Percentiles rank a stretch among this genome's conserved stretches.
Conservation (phyloP, 2,888 invertebrate species). For the Buathra laborator region DNA sequence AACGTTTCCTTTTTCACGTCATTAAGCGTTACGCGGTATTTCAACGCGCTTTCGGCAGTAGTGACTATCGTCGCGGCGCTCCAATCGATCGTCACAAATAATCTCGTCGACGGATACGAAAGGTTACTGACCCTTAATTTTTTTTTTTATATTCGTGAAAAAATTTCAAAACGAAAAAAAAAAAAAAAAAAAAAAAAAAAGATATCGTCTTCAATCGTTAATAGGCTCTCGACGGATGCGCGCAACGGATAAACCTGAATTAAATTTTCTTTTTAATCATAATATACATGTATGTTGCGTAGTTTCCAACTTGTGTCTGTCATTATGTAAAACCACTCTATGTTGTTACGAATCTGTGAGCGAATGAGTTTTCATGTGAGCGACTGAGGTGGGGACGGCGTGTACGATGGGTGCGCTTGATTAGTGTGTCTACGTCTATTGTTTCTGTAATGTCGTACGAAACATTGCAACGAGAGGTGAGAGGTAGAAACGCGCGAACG, state of each 20-base stretch:
- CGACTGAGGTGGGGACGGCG: constrained; percentile 75
- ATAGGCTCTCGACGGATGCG: constrained; percentile 32
- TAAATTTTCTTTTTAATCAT: constrained; percentile 29
- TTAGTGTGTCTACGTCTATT: constrained; percentile 85
- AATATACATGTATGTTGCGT: constrained; percentile 75
- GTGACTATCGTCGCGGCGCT: background rate
- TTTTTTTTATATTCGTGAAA: background rate
- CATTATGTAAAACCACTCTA: constrained; percentile 84
- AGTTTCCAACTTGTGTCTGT: constrained; percentile 86
- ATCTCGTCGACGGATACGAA: background rate
- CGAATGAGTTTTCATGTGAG: constrained; percentile 81
- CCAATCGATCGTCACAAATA: background rate
- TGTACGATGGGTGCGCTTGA: constrained; percentile 81
- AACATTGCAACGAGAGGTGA: constrained; percentile 79
- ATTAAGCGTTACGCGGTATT: background rate
- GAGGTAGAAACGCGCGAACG: constrained; percentile 40
- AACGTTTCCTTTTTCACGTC: background rate
- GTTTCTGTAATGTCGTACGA: constrained; percentile 83
- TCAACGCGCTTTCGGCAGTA: background rate
- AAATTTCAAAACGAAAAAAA: background rate
- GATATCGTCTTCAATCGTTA: constrained; percentile 30
- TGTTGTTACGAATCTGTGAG: constrained; percentile 82
- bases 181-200: background rate
- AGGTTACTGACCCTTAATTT: background rate
- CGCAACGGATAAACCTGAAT: constrained; percentile 24